Percentiles rank a stretch among this genome's conserved stretches.
phyloP scores from a whole-genome alignment of 53 echinoderm and acorn worm genomes.

The Paelopatides confundens region DNA sequence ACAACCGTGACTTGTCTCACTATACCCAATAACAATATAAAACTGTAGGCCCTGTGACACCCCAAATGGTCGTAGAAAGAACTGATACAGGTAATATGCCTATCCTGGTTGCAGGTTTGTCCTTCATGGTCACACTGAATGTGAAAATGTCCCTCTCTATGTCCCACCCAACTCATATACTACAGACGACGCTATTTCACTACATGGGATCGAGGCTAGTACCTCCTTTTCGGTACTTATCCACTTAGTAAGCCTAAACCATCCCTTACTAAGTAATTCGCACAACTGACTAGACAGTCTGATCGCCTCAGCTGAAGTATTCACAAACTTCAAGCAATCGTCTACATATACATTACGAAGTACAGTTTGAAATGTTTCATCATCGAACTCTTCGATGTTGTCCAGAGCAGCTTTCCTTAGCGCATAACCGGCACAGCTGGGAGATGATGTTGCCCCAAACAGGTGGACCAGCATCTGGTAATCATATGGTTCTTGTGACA shows the following conservation, averaged over 20 bases:
- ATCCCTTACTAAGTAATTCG: constrained; percentile 30
- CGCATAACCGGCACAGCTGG: constrained; percentile 57
- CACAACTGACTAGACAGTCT: constrained; percentile 15
- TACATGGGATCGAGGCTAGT: constrained; percentile 42
- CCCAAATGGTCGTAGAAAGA: too few relatives aligned
- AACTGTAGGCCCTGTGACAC: too few relatives aligned
- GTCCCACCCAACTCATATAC: too few relatives aligned
- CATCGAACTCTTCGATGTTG: too few relatives aligned
- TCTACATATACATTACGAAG: too few relatives aligned
- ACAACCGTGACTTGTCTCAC: too few relatives aligned
- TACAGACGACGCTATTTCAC: constrained; percentile 65
- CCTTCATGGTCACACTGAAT: too few relatives aligned
- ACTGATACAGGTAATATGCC: too few relatives aligned
- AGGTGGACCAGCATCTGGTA: constrained; percentile 58
- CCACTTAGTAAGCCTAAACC: constrained; percentile 67
- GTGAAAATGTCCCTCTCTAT: too few relatives aligned
- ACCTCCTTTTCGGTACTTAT: constrained; percentile 55
- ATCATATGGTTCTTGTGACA: neutral
- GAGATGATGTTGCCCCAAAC: constrained; percentile 64
- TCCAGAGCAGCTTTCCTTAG: neutral
- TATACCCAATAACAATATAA: too few relatives aligned
- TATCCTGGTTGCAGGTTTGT: too few relatives aligned
- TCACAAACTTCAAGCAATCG: constrained; percentile 48
- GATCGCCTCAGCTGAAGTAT: constrained; percentile 9
- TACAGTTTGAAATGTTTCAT: too few relatives aligned